Conservation (phyloP, 2,888 invertebrate species). For the Lymantria dispar region DNA sequence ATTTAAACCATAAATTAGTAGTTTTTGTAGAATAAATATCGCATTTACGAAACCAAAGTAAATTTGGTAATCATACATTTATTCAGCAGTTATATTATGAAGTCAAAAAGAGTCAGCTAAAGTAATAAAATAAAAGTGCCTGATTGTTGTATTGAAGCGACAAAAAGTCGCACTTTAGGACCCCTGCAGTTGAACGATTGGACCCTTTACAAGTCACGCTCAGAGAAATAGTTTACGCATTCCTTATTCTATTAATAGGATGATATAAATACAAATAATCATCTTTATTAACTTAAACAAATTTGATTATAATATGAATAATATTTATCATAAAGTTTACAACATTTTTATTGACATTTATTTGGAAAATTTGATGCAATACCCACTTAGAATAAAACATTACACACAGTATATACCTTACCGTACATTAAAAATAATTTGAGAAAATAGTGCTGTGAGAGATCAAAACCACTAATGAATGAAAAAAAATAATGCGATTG, state of each 20-base stretch:
- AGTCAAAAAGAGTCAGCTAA: conserved; percentile 27
- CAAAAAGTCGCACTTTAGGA: conserved; percentile 59
- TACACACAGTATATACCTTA: too few species aligned
- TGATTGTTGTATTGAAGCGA: conserved; percentile 21
- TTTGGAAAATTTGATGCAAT: too few species aligned
- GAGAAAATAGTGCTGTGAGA: too few species aligned
- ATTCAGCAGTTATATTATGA: conserved; percentile 23
- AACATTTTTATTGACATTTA: too few species aligned
- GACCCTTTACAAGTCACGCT: conserved; percentile 36
- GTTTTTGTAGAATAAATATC: conserved; percentile 1
- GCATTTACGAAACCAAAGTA: conserved; percentile 6
- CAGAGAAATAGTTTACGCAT: conserved; percentile 34
- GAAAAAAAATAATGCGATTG: too few species aligned
- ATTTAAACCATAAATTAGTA: conserved; percentile 6
- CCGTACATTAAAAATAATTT: too few species aligned
- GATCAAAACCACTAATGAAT: too few species aligned
- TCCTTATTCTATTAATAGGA: conserved; percentile 33
- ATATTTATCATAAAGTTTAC: too few species aligned
- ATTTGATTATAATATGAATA: conserved; percentile 27
- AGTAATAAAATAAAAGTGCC: conserved; percentile 34
- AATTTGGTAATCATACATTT: conserved; percentile 19
- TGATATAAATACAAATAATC: conserved; percentile 13
- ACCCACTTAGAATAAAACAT: too few species aligned
- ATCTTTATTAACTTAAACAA: conserved; percentile 18
- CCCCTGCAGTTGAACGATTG: conserved; percentile 47